Evolutionary conservation across 2,113 vertebrate genomes (phyloP).

Genomic region (Mastomys natalensis): DNA sequence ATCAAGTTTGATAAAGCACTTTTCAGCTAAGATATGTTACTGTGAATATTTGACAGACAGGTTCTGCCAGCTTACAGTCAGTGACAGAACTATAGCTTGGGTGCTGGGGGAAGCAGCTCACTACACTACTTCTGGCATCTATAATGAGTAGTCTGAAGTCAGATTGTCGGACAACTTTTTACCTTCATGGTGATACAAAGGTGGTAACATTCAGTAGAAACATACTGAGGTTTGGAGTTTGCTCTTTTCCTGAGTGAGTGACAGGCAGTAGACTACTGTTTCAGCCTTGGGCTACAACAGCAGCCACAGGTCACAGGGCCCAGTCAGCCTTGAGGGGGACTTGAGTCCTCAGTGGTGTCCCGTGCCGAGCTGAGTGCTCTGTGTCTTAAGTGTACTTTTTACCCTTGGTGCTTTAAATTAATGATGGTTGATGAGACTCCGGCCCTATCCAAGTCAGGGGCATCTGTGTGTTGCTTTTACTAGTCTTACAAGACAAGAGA

Average conservation of each 20-base stretch:
- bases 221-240: neutral
- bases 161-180: neutral
- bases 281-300: neutral
- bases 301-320: too few relatives aligned
- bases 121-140: neutral
- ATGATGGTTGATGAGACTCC: neutral
- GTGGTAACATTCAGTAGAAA: neutral
- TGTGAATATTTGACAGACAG: slow-evolving; percentile 19
- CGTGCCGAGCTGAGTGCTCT: neutral
- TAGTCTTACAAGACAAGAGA: neutral
- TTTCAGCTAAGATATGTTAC: neutral
- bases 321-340: neutral
- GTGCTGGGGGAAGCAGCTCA: neutral
- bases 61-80: neutral
- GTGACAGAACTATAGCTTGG: neutral
- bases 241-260: neutral
- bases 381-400: neutral
- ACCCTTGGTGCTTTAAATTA: neutral
- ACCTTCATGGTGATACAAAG: neutral
- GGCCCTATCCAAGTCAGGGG: neutral
- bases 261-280: neutral
- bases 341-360: neutral
- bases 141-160: neutral
- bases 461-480: neutral
- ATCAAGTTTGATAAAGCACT: neutral